These are phyloP conservation scores for Phylloscopus whistleri DNA, from an alignment of 2,113 vertebrate species.

Conservation along the genomic window DNA sequence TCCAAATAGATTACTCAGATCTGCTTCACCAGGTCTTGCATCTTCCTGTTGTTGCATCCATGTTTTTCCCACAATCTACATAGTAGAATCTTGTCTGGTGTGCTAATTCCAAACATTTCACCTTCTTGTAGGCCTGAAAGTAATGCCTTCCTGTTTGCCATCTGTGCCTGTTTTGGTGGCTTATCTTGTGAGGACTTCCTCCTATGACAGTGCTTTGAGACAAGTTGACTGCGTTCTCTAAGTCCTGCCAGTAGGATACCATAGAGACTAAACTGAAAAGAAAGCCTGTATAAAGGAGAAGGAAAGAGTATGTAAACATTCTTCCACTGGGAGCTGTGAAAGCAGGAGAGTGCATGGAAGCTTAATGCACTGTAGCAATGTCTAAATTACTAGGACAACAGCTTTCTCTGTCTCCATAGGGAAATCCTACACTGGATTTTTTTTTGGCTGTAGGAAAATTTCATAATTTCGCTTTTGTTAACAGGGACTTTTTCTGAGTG, in stretches of 20 bases:
- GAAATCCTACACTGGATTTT: background rate
- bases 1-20: background rate
- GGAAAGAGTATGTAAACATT: background rate
- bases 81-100: background rate
- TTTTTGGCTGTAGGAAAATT: background rate
- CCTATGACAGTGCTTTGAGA: background rate
- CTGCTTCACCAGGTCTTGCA: background rate
- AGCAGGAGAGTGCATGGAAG: background rate
- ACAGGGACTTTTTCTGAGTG: background rate
- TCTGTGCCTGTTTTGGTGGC: background rate
- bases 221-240: fast-evolving
- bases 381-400: background rate
- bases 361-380: background rate
- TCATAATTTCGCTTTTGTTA: background rate
- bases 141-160: background rate
- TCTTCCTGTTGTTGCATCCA: background rate
- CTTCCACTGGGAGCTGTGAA: background rate
- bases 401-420: background rate
- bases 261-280: background rate
- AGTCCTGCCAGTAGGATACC: background rate
- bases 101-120: background rate
- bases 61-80: background rate
- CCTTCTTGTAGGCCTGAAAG: background rate
- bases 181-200: background rate
- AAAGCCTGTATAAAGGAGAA: background rate